Base-by-base conservation (phyloP, 2,797 vertebrate species). In the Catamblyrhynchus diadema region DNA sequence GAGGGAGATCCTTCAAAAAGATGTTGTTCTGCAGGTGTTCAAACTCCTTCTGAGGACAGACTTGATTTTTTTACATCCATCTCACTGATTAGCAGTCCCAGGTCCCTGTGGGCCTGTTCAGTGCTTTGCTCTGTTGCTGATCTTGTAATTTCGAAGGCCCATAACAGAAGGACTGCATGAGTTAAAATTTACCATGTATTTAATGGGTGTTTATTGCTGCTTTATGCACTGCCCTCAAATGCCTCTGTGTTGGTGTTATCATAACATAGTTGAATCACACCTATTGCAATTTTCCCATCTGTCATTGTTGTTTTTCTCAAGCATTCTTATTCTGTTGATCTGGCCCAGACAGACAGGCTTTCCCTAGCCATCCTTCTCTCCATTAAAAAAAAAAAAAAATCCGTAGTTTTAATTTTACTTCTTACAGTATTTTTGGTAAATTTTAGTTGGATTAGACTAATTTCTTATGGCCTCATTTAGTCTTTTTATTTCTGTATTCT, bases 401-500 rank as follows among this genome's bases (percentile, higher is more conserved):
- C 32, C 71, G 21, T 53, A 28, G 11, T 42, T 84, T 57, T 54
- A 53, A 59, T 23, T 62, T 79, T 86, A 42, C 94, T 96, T 96
- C 74, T 77, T 69, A 67, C 21, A 70, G 30, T 47, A 87, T 93
- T 96, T 92, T 81, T 90, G 84, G 77, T 82, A 91, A 93, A 83
- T 74, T 90, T 45, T 90, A 90, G 75, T 87, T 94, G 90, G 61
- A 84, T 97, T 96, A 62, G 69, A 93, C 86, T 85, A 95, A 94
- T 81, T 98, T 95, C 87, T 92, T 96, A 57, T 73, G 92, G 94
- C 93, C 94, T 96, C 94, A 94, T 97, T 97, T 97, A 95, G 83
- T 96, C 94, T 95, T 94, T 92, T 88, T 92, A 93, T 93, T 98
- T 97, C 96, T 94, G n/a, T 95, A 91, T 96, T 94, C 91, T 95